Conservation (phyloP, 2,888 invertebrate species). For the Mycogona germanica region DNA sequence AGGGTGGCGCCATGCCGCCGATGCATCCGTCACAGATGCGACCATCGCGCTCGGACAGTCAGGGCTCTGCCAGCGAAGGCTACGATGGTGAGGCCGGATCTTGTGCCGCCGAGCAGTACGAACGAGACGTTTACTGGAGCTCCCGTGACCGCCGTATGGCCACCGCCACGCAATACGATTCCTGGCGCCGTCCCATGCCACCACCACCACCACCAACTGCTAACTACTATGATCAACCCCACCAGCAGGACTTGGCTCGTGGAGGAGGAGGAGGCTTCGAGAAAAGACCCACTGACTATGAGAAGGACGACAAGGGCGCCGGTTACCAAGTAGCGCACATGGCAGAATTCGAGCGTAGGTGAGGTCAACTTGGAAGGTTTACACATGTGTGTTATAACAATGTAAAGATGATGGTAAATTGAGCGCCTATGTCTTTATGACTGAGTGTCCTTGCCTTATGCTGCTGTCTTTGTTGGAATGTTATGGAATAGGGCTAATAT, state of each 20-base stretch:
- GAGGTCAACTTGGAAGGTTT: too few relatives aligned
- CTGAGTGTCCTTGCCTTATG: too few relatives aligned
- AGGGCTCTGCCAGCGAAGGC: slow-evolving; percentile 14
- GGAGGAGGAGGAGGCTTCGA: too few relatives aligned
- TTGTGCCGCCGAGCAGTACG: slow-evolving; percentile 27
- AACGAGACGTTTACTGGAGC: slow-evolving; percentile 20
- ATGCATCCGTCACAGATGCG: slow-evolving; percentile 11
- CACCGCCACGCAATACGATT: slow-evolving; percentile 19
- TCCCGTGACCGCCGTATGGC: slow-evolving; percentile 1
- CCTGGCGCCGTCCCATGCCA: slow-evolving; percentile 22
- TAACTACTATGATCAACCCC: slow-evolving; percentile 24
- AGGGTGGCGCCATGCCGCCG: slow-evolving; percentile 19
- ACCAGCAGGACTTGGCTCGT: slow-evolving; percentile 17
- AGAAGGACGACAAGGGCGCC: slow-evolving; percentile 22
- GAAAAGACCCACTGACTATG: slow-evolving; percentile 23
- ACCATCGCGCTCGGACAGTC: slow-evolving; percentile 13
- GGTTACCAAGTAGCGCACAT: slow-evolving; percentile 20
- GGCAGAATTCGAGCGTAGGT: slow-evolving; percentile 21
- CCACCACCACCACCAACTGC: too few relatives aligned
- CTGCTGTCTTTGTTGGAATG: too few relatives aligned
- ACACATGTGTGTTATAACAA: too few relatives aligned
- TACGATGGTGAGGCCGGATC: slow-evolving; percentile 35
- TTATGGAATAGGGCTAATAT: too few relatives aligned
- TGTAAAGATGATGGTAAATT: too few relatives aligned
- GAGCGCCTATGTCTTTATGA: too few relatives aligned